Evolutionary conservation across 2,113 vertebrate genomes (phyloP).

Genomic region (Nothocercus julius): DNA sequence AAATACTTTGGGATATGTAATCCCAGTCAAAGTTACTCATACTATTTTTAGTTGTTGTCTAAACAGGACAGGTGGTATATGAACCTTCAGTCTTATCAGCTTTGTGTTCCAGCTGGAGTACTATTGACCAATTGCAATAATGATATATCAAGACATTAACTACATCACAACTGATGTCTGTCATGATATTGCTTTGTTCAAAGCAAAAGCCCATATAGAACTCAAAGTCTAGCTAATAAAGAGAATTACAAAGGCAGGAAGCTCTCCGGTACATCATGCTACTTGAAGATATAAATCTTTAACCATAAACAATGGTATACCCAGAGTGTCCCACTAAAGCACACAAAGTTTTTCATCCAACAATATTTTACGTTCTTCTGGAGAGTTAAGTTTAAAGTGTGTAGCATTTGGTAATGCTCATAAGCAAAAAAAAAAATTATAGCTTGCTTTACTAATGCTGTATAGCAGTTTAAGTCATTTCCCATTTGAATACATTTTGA

Average conservation of each 20-base stretch:
- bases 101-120: neutral
- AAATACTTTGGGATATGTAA: neutral
- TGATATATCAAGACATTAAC: slow-evolving; percentile 36
- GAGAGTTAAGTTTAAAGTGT: neutral
- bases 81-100: neutral
- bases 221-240: neutral
- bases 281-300: neutral
- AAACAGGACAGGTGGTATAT: neutral
- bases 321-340: neutral
- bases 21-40: slow-evolving; percentile 22
- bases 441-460: neutral
- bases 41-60: neutral
- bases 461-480: neutral
- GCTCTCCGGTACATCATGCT: neutral
- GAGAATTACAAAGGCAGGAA: neutral
- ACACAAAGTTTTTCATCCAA: neutral
- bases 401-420: neutral
- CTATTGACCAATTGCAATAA: neutral
- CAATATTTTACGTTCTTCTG: neutral
- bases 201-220: neutral
- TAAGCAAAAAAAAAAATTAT: neutral
- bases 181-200: neutral
- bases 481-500: neutral
- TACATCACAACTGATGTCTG: neutral
- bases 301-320: neutral